Conservation (phyloP, 2,797 vertebrate genomes). For the Crenuchus spilurus region DNA sequence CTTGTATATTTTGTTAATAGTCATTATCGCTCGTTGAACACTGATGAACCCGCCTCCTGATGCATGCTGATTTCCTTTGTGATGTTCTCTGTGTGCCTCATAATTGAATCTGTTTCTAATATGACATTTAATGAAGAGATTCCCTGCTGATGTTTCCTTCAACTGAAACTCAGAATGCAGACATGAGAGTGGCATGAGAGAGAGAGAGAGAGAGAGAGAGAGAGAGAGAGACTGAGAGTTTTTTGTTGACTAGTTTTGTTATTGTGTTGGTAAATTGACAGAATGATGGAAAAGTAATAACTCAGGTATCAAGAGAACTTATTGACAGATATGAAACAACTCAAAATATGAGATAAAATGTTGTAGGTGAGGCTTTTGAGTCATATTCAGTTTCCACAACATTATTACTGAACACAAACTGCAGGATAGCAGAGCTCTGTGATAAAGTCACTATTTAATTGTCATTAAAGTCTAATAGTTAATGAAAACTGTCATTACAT, state of each 20-base stretch:
- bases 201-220: slow-evolving; percentile 21
- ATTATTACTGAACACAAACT: too few relatives aligned
- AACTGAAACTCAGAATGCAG: slow-evolving; percentile 13
- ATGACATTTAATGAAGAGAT: slow-evolving; percentile 49
- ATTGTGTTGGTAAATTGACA: background rate
- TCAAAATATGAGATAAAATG: too few relatives aligned
- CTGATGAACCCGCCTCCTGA: slow-evolving; percentile 20
- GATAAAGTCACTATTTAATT: too few relatives aligned
- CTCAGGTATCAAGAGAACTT: too few relatives aligned
- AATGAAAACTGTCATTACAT: too few relatives aligned
- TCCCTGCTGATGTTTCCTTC: slow-evolving; percentile 29
- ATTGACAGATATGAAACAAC: too few relatives aligned
- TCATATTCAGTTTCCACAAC: too few relatives aligned
- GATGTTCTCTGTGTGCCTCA: slow-evolving; percentile 37
- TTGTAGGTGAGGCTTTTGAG: too few relatives aligned
- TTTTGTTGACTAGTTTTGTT: background rate
- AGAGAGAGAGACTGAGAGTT: background rate
- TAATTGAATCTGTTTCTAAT: slow-evolving; percentile 45
- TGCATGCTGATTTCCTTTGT: slow-evolving; percentile 35
- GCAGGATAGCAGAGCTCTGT: too few relatives aligned
- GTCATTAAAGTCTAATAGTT: too few relatives aligned
- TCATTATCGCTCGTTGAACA: slow-evolving; percentile 26
- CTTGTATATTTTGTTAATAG: slow-evolving; percentile 29
- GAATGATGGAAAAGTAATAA: background rate
- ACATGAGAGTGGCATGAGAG: slow-evolving; percentile 32